phyloP scores from a whole-genome alignment of 2,113 vertebrate genomes.

The Halichoerus grypus region DNA sequence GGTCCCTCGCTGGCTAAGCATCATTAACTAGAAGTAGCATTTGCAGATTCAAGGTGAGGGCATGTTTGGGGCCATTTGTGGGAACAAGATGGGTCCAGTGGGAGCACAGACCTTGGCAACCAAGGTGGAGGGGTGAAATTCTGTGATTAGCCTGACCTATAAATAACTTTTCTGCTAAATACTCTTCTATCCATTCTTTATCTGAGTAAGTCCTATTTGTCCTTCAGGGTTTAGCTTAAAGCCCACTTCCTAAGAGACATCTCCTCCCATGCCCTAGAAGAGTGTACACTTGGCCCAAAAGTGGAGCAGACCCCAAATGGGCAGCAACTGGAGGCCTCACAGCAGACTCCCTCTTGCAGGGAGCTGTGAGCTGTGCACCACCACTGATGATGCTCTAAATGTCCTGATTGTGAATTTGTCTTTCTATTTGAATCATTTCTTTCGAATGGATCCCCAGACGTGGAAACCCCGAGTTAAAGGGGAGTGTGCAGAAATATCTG shows the following conservation, averaged over 20 bases:
- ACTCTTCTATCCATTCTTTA: background rate
- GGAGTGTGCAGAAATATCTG: background rate
- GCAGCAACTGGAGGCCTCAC: background rate
- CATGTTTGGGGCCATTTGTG: background rate
- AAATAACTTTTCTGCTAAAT: too few relatives aligned
- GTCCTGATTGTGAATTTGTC: background rate
- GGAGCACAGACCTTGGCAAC: background rate
- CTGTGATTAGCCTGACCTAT: background rate
- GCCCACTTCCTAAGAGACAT: background rate
- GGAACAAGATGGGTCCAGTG: background rate
- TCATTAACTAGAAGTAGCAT: background rate
- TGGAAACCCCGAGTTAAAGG: background rate
- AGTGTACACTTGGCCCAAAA: background rate
- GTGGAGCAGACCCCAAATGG: accelerated
- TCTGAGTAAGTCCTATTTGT: background rate
- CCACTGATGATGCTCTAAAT: background rate
- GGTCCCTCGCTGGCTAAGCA: background rate
- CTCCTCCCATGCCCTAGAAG: background rate
- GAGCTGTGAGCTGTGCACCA: background rate
- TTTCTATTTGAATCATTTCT: background rate
- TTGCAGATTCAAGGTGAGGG: background rate
- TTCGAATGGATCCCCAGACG: background rate
- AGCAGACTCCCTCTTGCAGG: background rate
- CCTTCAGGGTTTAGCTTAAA: background rate
- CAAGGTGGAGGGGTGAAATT: background rate